Base-by-base conservation (phyloP, 2,797 vertebrate species). In the Chromis chromis region DNA sequence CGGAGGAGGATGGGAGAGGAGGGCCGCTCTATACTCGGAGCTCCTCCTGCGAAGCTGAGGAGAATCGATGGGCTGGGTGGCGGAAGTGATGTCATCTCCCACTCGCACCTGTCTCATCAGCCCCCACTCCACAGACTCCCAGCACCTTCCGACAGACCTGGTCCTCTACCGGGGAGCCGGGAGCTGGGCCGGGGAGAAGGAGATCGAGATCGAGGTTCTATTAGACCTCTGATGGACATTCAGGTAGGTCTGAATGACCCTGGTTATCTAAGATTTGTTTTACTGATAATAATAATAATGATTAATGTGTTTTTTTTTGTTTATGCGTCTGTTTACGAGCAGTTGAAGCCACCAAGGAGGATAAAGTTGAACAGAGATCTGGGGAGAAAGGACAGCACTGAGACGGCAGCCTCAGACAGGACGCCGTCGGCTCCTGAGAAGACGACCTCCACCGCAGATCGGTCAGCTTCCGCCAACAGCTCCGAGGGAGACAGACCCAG, bases 331-430 rank as follows among this genome's bases (percentile, higher is more conserved):
- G 0, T 28, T 0, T 53, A 25, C 24, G 36, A 77, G 13, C 79
- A 91, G 88, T 70, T 88, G 69, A 93, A 93, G 76, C 89, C 90
- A n/a, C 84, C 93, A 65, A 96, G 97, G 81, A 98, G 96, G 91
- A 99, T 99, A 83, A 99, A 98, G 86, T 94, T 99, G 31, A 99
- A 99, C 91, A 93, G 97, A 83, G 97, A 99, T 79, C 96, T 96
- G 12, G 97, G 97, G 10, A 97, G 97, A 78, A 97, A 96, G 92
- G 95, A 97, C 76, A 96, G 95, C 57, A 86, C 86, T 1, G 97
- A 98, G 66, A 90, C 89, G 0, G 21, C 87, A 0, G 0, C 73
- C 13, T 77, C 73, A 1, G 92, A 93, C 24, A 78, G 86, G 72
- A 39, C 71, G 0, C 65, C 53, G 0, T 58, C 76, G 0, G 83